phyloP scores from a whole-genome alignment of 2,113 vertebrate species.

The Laticauda laticaudata region DNA sequence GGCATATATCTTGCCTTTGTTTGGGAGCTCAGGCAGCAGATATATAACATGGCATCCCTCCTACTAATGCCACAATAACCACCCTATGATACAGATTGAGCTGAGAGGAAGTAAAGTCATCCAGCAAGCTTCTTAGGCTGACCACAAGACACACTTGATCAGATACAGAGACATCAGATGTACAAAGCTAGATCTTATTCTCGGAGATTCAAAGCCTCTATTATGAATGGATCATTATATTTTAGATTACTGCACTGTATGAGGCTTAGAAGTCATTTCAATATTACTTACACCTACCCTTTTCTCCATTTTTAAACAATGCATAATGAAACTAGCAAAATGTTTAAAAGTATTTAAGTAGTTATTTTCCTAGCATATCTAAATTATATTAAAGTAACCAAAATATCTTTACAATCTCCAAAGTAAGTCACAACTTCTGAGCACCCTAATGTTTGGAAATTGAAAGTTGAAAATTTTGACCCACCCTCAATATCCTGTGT shows the following conservation, averaged over 20 bases:
- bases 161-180: not conserved
- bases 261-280: no score
- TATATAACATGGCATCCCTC: not conserved
- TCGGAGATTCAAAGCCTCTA: not conserved
- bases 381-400: no score
- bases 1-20: not conserved
- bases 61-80: not conserved
- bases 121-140: not conserved
- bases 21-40: not conserved
- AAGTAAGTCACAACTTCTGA: no score
- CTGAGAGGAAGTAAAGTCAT: not conserved
- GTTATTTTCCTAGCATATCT: no score
- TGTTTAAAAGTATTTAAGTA: no score
- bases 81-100: not conserved
- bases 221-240: not conserved
- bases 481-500: not conserved
- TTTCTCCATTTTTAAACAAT: no score
- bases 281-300: no score
- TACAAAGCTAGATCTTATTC: not conserved
- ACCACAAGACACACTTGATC: not conserved
- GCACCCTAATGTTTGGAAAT: no score
- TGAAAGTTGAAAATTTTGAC: no score
- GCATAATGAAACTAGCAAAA: no score
- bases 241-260: not conserved
- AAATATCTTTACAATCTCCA: no score